These are phyloP conservation scores for Muraenolepis orangiensis DNA, from an alignment of 2,797 vertebrate species.

Conservation along the genomic window DNA sequence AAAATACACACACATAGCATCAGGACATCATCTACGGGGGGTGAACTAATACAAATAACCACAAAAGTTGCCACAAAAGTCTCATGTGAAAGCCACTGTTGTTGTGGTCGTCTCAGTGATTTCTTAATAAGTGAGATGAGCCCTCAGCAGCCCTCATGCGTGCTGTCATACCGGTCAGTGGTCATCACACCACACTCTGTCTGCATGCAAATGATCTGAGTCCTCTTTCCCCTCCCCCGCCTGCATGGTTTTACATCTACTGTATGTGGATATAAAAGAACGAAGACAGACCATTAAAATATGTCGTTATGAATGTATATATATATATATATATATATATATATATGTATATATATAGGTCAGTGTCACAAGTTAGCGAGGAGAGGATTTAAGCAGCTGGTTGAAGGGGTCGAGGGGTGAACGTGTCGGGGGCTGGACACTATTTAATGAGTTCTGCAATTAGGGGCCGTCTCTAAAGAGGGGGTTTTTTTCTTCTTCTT, in stretches of 20 bases:
- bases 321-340: too few relatives aligned
- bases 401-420: neutral
- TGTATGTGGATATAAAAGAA: neutral
- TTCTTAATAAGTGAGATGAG: neutral
- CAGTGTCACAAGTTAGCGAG: conserved; percentile 5
- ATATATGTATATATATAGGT: too few relatives aligned
- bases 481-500: too few relatives aligned
- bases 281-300: neutral
- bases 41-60: conserved; percentile 66
- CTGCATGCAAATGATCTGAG: neutral
- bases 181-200: neutral
- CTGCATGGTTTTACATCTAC: too few relatives aligned
- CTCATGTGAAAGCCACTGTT: conserved; percentile 59
- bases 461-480: conserved; percentile 30
- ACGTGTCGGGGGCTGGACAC: conserved; percentile 7
- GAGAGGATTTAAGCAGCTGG: conserved; percentile 6
- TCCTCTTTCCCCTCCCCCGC: too few relatives aligned
- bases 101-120: neutral
- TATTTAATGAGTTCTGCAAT: conserved; percentile 55
- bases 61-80: conserved; percentile 60
- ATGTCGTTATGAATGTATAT: too few relatives aligned
- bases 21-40: conserved; percentile 50
- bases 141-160: neutral
- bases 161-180: neutral
- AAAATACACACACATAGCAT: conserved; percentile 22